Evolutionary conservation across 92 coral and sea anemone genomes (phyloP).

Genomic region (Porites lobata): DNA sequence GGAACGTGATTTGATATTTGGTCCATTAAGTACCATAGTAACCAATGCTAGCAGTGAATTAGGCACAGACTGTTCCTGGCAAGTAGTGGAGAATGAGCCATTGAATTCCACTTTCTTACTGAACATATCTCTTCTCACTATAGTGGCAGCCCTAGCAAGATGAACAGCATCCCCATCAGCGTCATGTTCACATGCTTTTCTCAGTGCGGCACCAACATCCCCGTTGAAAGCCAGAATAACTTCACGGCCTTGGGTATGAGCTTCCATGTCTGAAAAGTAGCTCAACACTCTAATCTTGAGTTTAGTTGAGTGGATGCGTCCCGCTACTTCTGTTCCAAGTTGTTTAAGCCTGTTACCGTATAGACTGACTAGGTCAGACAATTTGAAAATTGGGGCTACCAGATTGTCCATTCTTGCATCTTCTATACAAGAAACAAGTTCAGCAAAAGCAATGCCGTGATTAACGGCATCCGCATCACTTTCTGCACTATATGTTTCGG

Average conservation of each 20-base stretch:
- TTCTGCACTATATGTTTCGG: neutral
- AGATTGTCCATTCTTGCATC: constrained; percentile 26
- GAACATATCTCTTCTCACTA: constrained; percentile 68
- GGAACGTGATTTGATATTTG: constrained; percentile 40
- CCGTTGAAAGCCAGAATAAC: constrained; percentile 32
- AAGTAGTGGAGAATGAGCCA: constrained; percentile 47
- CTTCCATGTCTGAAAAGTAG: constrained; percentile 43
- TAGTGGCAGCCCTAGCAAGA: constrained; percentile 71
- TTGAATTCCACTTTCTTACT: constrained; percentile 29
- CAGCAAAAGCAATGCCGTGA: constrained; percentile 72
- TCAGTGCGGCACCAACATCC: constrained; percentile 40
- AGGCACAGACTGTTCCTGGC: constrained; percentile 74
- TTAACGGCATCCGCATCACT: constrained; percentile 13
- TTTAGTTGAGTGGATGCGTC: constrained; percentile 35
- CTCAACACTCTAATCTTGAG: constrained; percentile 62
- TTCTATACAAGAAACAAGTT: constrained; percentile 69
- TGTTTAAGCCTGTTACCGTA: constrained; percentile 55
- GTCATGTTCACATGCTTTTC: constrained; percentile 30
- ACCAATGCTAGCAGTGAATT: constrained; percentile 62
- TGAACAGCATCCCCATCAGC: constrained; percentile 66
- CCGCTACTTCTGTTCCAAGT: constrained; percentile 21
- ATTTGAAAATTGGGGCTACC: constrained; percentile 35
- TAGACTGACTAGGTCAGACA: constrained; percentile 53
- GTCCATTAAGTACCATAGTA: constrained; percentile 72
- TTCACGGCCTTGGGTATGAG: constrained; percentile 51